Base-by-base conservation (phyloP, 2,113 vertebrate species). In the Pygathrix nemaeus region DNA sequence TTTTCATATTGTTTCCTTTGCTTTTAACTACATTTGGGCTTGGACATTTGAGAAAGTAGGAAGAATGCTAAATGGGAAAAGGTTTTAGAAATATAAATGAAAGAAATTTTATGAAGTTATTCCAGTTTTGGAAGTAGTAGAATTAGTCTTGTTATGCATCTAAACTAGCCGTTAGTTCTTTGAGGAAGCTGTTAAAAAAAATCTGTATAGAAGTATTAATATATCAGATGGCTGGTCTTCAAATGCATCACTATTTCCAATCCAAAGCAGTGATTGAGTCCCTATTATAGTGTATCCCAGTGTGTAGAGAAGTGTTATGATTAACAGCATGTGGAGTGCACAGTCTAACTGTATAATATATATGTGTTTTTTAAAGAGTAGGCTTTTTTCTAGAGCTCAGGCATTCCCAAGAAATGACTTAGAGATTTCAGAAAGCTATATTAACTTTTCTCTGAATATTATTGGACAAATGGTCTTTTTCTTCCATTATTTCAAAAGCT, bases 391-490 rank as follows among this genome's bases (percentile, higher is more conserved):
- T 82, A n/a, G 6, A 78, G n/a, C 88, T 21, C 52, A 83, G 32
- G 9, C 75, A 50, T 81, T 91, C n/a, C 38, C 32, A 82, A 61
- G 66, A 84, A 84, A 45, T 90, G 82, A 86, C 30, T n/a, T 85
- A 93, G 4, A 86, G 84, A 87, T 2, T 93, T 66, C 84, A 16
- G 57, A 90, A 95, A 85, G 5, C 52, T 90, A 0, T 52, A 30
- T 76, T 92, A 94, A 50, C 55, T 95, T 88, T 94, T 70, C 59
- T 94, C 40, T 7, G 38, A 73, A 83, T 32, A 57, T 76, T 91
- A 88, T 43, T 90, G 40, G 30, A 86, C 11, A 85, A 81, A 23
- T 80, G 6, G 5, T 90, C 48, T 43, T 93, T 94, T 89, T 94
- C 66, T 90, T 73, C 35, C 59, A 20, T 61, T 91, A 81, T 79